Conservation (phyloP, 2,113 vertebrate genomes). For the Lontra canadensis region DNA sequence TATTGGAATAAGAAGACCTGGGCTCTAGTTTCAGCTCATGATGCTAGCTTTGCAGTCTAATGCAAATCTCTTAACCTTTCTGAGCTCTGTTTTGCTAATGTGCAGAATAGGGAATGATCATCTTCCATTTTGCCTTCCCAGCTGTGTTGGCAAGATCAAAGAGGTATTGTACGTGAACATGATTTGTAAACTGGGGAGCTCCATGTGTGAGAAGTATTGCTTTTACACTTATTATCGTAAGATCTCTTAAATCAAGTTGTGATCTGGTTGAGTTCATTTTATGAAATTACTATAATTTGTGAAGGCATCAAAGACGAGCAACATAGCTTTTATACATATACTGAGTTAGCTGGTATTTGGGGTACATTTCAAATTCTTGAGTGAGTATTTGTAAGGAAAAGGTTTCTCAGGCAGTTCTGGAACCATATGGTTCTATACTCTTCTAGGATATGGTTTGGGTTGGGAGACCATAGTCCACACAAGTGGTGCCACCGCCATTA, state of each 20-base stretch:
- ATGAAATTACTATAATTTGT: not conserved
- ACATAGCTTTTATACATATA: conserved; percentile 1
- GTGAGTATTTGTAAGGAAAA: conserved; percentile 2
- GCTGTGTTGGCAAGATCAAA: not conserved
- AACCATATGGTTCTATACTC: not conserved
- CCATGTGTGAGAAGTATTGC: not conserved
- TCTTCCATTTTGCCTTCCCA: not conserved
- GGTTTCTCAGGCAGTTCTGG: not conserved
- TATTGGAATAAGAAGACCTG: not conserved
- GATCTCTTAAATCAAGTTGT: not conserved
- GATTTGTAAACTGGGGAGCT: not conserved
- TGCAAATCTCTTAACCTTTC: not conserved
- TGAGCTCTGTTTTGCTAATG: not conserved
- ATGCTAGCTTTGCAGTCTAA: not conserved
- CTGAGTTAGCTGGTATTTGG: conserved; percentile 53
- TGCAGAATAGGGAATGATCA: not conserved
- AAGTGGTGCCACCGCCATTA: not conserved
- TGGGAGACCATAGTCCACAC: not conserved
- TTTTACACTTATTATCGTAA: not conserved
- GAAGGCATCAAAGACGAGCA: not conserved
- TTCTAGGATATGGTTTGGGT: not conserved
- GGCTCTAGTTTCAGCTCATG: not conserved
- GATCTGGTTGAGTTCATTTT: not conserved
- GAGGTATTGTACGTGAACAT: not conserved
- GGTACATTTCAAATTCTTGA: conserved; percentile 26